Evolutionary conservation across 2,113 vertebrate species (phyloP).

Genomic region (Candoia aspera): DNA sequence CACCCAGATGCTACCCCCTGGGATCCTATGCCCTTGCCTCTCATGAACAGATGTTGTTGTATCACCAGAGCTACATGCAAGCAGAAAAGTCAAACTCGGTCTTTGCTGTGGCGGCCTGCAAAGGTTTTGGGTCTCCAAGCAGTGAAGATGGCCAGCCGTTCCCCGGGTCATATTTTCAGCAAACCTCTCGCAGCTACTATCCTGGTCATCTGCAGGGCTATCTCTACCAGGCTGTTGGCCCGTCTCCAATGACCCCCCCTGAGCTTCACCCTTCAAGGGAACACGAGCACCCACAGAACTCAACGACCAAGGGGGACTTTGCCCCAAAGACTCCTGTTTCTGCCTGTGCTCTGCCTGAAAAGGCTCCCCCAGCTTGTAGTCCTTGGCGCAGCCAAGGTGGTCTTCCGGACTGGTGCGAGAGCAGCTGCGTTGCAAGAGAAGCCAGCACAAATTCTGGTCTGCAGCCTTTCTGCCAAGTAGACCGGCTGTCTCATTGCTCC

Average conservation of each 20-base stretch:
- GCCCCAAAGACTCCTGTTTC: slow-evolving; percentile 23
- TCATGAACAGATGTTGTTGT: slow-evolving; percentile 73
- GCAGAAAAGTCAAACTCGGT: slow-evolving; percentile 63
- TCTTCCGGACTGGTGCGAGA: slow-evolving; percentile 19
- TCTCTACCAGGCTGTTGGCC: background rate
- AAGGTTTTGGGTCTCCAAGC: slow-evolving; percentile 12
- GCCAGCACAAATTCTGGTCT: rapidly evolving
- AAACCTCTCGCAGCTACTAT: slow-evolving; percentile 56
- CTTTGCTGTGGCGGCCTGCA: slow-evolving; percentile 56
- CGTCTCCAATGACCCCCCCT: slow-evolving; percentile 46
- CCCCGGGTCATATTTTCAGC: slow-evolving; percentile 54
- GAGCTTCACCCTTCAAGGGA: slow-evolving; percentile 56
- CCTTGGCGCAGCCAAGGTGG: rapidly evolving
- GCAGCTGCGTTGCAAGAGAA: background rate
- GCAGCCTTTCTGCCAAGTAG: slow-evolving; percentile 58
- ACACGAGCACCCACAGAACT: slow-evolving; percentile 57
- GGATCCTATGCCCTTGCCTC: slow-evolving; percentile 71
- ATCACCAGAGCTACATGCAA: slow-evolving; percentile 70
- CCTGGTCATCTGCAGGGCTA: slow-evolving; percentile 63
- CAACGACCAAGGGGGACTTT: slow-evolving; percentile 64
- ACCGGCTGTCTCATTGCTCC: background rate
- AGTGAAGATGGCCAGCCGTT: slow-evolving; percentile 36
- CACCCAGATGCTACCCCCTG: slow-evolving; percentile 67
- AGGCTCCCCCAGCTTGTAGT: rapidly evolving
- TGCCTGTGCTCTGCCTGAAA: rapidly evolving